Evolutionary conservation across 2,888 invertebrate genomes (phyloP), one percentile per base, ranked within the genome.

Genomic region (Cheilosia urbana): DNA sequence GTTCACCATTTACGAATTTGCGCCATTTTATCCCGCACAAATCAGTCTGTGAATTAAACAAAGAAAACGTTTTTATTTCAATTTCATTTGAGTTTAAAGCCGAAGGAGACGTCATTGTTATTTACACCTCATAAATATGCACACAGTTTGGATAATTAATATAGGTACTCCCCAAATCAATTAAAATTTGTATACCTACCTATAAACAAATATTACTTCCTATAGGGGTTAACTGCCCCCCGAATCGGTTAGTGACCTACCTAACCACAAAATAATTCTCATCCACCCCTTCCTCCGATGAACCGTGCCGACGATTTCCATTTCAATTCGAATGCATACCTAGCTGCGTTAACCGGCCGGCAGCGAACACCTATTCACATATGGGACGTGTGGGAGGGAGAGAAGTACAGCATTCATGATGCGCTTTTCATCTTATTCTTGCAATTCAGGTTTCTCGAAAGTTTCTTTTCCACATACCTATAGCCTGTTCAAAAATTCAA

Each of bases 1-100:
- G 89, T 93, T 96, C 97, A 92, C 96, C 96, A 95, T 96, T 97
- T 92, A 96, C 96, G 89, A 92, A 92, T 93, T 97, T 98, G 94
- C 97, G 97, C 99, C 99, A 99, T 97, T 98, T 98, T 94, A 99
- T 99, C 92, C 99, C 99, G 94, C 98, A 97, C 92, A 99, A 95
- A 94, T 99, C 99, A 93, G 99, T 99, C 99, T 99, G 95, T 15
- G 95, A 95, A 88, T 87, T 88, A 47, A 76, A 88, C 34, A 82
- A 88, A 77, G 24, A 81, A 62, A 76, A 84, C 75, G 6, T 6
- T 27, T 27, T 27, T 27, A 27, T 27, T 6, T 6, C 9, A 2
- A 30, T 30, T 30, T 30, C 47, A 42, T 51, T n/a, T 42, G 6
- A 76, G 17, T 45, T 45, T 17, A 1, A 45, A 17, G 6, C 17